These are phyloP conservation scores for Marmota monax DNA, from an alignment of 2,113 vertebrate species.

Conservation along the genomic window DNA sequence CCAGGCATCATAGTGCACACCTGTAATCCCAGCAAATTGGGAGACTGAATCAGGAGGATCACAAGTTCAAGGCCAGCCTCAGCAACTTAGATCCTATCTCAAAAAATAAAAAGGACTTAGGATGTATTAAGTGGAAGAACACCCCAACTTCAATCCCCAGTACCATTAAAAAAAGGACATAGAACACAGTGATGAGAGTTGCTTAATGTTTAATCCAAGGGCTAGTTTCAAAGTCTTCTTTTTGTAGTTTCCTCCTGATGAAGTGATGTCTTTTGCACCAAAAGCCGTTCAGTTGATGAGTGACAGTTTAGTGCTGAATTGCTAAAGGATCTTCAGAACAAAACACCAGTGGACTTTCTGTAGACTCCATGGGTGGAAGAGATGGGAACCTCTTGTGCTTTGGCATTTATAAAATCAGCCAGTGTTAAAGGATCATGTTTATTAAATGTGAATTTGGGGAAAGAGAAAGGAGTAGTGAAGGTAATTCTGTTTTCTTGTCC, in stretches of 20 bases:
- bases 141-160: too few relatives aligned
- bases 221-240: not conserved
- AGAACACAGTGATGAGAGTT: not conserved
- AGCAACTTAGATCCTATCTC: too few relatives aligned
- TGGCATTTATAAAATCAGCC: slow-evolving; percentile 16
- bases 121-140: too few relatives aligned
- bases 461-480: not conserved
- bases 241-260: not conserved
- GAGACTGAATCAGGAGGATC: too few relatives aligned
- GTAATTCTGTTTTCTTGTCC: not conserved
- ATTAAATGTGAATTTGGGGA: not conserved
- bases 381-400: not conserved
- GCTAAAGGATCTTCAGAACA: not conserved
- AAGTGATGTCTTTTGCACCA: not conserved
- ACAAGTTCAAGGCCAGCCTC: too few relatives aligned
- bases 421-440: not conserved
- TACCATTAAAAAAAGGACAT: too few relatives aligned
- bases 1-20: too few relatives aligned
- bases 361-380: not conserved
- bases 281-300: not conserved
- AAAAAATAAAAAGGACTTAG: too few relatives aligned
- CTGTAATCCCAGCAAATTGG: too few relatives aligned
- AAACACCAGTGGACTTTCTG: not conserved
- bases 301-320: not conserved
- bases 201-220: not conserved